phyloP scores from a whole-genome alignment of 2,888 invertebrate genomes.

The Aquatica leii region DNA sequence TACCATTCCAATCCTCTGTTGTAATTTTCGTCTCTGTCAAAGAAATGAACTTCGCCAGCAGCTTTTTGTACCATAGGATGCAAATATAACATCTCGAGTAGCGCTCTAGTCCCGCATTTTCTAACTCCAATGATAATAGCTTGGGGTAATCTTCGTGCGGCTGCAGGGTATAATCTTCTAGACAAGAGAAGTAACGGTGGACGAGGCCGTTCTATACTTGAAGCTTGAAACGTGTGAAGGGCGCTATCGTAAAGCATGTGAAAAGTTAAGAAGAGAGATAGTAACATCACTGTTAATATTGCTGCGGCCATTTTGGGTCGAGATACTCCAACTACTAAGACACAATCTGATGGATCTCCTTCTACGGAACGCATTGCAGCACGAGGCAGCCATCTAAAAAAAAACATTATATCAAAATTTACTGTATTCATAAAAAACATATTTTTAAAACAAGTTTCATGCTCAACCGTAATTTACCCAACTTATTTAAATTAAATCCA shows the following conservation, averaged over 20 bases:
- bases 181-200: constrained; percentile 60
- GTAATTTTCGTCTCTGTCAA: constrained; percentile 94
- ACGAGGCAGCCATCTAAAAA: constrained; percentile 80
- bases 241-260: constrained; percentile 88
- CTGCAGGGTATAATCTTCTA: constrained; percentile 64
- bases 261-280: constrained; percentile 85
- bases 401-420: constrained; percentile 2
- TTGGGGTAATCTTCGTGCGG: constrained; percentile 73
- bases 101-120: constrained; percentile 95
- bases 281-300: constrained; percentile 79
- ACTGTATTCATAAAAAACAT: no score
- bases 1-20: constrained; percentile 95
- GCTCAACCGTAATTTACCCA: no score
- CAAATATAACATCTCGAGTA: constrained; percentile 94
- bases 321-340: constrained; percentile 83
- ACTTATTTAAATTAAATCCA: neutral
- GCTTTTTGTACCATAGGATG: constrained; percentile 94
- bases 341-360: constrained; percentile 85
- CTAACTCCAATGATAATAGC: constrained; percentile 83
- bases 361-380: constrained; percentile 84
- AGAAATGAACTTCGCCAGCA: constrained; percentile 95
- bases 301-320: constrained; percentile 85
- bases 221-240: constrained; percentile 77
- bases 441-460: neutral
- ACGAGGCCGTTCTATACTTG: constrained; percentile 57